Base-by-base conservation (phyloP, 2,797 vertebrate genomes). In the Gallinago stenura region DNA sequence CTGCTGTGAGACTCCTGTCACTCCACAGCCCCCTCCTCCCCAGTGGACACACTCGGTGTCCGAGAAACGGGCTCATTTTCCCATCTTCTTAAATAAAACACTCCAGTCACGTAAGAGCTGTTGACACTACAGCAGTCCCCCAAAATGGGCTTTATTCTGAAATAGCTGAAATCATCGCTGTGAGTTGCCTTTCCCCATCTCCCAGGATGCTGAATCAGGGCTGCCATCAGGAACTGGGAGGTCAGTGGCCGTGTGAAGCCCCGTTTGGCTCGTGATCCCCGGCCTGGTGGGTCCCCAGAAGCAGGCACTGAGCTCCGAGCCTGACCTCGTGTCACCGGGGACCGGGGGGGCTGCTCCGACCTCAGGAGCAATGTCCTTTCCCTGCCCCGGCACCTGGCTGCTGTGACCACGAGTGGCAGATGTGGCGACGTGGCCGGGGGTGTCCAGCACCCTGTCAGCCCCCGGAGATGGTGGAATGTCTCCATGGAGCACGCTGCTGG, bases 381-480 rank as follows among this genome's bases (percentile, higher is more conserved):
- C 56, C 77, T 91, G 73, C 50, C 43, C 45, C 8, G 3, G 11
- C 7, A 12, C 35, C 64, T 24, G 39, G 37, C 72, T 24, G 69
- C 60, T 35, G 6, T 14, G 18, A 20, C 50, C 54, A 12, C 0
- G 0, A 6, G 43, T 16, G 24, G 39, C 8, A 31, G 26, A 28
- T 21, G 46, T 3, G 6, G 14, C 2, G 7, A 41, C 0, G 0
- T 28, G 45, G 48, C 17, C 8, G 3, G 37, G 41, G 35, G 41
- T 6, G 25, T 41, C 83, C 46, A 61, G 39, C 43, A 37, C 18
- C 57, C 33, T 5, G 0, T 5, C 41, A 45, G 39, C 46, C 43
- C 13, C 51, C 2, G 2, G 66, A n/a, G 60, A 6, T 43, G 71
- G 30, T n/a, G 66, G 61, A 21, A 58, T 13, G 26, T 82, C 61